These are phyloP conservation scores for Peromyscus melanophrys DNA, from an alignment of 2,797 vertebrate species.

Conservation along the genomic window DNA sequence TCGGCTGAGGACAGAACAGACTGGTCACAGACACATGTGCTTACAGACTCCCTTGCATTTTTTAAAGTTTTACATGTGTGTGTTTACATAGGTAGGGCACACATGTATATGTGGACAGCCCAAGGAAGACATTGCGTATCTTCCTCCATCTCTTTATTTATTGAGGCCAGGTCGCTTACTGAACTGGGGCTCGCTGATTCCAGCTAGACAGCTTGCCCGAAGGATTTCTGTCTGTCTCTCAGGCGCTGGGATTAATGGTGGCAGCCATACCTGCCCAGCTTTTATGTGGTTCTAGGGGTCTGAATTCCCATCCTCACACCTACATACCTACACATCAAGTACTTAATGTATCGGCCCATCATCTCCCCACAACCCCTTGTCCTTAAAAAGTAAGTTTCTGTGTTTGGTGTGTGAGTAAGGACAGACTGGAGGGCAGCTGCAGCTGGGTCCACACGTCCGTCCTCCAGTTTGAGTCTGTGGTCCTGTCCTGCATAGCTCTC, in stretches of 20 bases:
- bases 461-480: background rate
- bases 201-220: background rate
- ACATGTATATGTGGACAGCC: background rate
- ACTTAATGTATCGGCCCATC: background rate
- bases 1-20: background rate
- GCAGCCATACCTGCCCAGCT: background rate
- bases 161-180: background rate
- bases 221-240: background rate
- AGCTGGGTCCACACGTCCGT: background rate
- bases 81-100: too few species aligned
- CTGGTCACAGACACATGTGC: background rate
- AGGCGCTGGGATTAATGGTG: background rate
- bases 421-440: background rate
- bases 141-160: too few species aligned
- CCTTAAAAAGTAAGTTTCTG: background rate
- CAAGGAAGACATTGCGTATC: too few species aligned
- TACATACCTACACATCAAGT: rapidly evolving
- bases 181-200: background rate
- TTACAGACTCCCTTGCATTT: background rate
- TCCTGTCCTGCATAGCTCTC: background rate
- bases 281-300: background rate
- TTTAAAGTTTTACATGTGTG: background rate
- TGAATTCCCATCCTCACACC: background rate
- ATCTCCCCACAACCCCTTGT: background rate
- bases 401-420: background rate